These are phyloP conservation scores for Oostethus manadensis DNA, from an alignment of 2,113 vertebrate species.

Conservation along the genomic window DNA sequence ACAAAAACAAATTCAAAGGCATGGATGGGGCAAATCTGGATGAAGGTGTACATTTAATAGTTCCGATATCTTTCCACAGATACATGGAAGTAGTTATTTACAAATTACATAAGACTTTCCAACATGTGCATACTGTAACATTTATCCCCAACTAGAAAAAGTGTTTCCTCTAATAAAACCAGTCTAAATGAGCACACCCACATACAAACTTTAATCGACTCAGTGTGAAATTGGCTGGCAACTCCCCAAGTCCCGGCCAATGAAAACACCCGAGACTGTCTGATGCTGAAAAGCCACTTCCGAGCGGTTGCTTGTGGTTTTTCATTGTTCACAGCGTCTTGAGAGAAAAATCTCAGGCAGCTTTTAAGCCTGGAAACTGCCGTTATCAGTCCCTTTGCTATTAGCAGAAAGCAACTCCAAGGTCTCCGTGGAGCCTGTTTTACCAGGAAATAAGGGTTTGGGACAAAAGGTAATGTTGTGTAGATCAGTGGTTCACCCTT, in stretches of 20 bases:
- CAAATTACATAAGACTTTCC: conserved; percentile 27
- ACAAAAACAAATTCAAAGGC: too few relatives aligned
- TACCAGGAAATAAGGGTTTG: not conserved
- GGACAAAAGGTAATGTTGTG: too few relatives aligned
- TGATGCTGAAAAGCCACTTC: conserved; percentile 46
- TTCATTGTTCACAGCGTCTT: conserved; percentile 47
- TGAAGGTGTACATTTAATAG: too few relatives aligned
- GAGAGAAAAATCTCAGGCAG: conserved; percentile 27
- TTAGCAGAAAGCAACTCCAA: conserved; percentile 29
- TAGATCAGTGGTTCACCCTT: too few relatives aligned
- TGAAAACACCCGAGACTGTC: conserved; percentile 38
- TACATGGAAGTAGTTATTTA: conserved; percentile 12
- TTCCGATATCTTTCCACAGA: not conserved
- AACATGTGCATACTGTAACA: conserved; percentile 14
- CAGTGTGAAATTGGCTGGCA: conserved; percentile 46
- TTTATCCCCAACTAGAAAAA: conserved; percentile 24
- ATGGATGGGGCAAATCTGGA: too few relatives aligned
- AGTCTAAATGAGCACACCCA: conserved; percentile 21
- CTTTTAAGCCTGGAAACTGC: conserved; percentile 40
- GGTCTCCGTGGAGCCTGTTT: not conserved
- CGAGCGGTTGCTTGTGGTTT: conserved; percentile 47
- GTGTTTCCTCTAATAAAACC: conserved; percentile 33
- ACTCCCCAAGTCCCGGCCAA: conserved; percentile 42
- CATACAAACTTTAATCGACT: conserved; percentile 42
- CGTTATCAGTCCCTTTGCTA: conserved; percentile 14